Base-by-base conservation (phyloP, 2,888 invertebrate species). In the Dusona sp. region DNA sequence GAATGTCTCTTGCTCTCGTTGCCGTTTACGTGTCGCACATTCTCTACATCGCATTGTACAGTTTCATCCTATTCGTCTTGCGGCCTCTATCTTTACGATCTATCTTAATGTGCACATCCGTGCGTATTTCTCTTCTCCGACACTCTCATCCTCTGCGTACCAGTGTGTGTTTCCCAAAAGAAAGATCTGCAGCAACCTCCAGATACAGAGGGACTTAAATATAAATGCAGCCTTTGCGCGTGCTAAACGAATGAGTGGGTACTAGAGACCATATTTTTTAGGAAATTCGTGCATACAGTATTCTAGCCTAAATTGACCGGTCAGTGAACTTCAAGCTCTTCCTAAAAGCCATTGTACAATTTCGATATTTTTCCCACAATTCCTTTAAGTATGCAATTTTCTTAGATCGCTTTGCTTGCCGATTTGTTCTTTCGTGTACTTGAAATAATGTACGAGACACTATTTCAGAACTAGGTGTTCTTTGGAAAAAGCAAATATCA, bases 41-140 rank as follows among this genome's bases (percentile, higher is more conserved):
- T 68, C 33, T 64, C 54, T 48, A 19, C 70, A 51, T 3, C 77
- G 61, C 64, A 13, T 64, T 48, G 45, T 45, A 57, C 57, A 51
- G 48, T 51, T 29, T 54, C 42, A 29, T 68, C 51, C 67, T 54
- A 48, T 33, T 16, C 54, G 38, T 11, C 25, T 29, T 16, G n/a
- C 22, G 16, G 22, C 11, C 65, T 65, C 45, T 67, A 78, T 78
- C 36, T 67, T 78, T 78, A 78, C 78, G 64, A 48, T 51, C 48
- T 68, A 79, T 79, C 78, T 68, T 68, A 65, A 79, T 68, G 54
- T 68, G 29, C 38, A 79, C 29, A 54, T 78, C 64, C 75, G 29
- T 75, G 25, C 42, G 75, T 78, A 61, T 54, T 73, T 36, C 70
- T 83, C 75, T 80, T 88, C 80, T 77, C 86, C 72, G 75, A 57